A percentile compares a stretch with the other conserved stretches of the same genome.
phyloP scores from a whole-genome alignment of 2,888 invertebrate species.

The Nomada ruficornis region DNA sequence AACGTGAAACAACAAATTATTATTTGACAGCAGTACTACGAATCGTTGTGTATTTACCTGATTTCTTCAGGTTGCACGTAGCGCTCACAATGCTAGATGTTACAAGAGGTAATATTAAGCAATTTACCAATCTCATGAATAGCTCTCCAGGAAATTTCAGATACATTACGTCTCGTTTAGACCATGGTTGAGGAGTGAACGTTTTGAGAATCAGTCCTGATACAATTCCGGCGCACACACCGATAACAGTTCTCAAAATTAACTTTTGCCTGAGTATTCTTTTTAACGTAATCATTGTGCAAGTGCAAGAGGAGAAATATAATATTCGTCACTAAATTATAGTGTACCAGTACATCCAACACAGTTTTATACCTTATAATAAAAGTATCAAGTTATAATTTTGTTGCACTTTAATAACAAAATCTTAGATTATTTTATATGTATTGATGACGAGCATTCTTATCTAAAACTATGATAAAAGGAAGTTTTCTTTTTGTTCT shows the following conservation, averaged over 20 bases:
- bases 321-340: neutral
- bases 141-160: slow-evolving; percentile 97
- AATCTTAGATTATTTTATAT: slow-evolving; percentile 1
- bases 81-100: slow-evolving; percentile 94
- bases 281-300: slow-evolving; percentile 34
- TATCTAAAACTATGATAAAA: slow-evolving; percentile 39
- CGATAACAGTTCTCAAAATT: slow-evolving; percentile 70
- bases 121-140: slow-evolving; percentile 97
- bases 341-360: neutral
- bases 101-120: slow-evolving; percentile 96
- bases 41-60: slow-evolving; percentile 70
- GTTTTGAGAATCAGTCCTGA: slow-evolving; percentile 75
- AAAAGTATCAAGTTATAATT: neutral
- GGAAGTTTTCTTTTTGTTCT: neutral
- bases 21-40: neutral
- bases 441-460: slow-evolving; percentile 37
- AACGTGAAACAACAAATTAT: neutral
- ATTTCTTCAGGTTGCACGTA: slow-evolving; percentile 78
- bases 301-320: neutral
- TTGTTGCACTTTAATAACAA: neutral
- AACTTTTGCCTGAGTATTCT: slow-evolving; percentile 60
- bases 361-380: neutral
- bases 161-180: slow-evolving; percentile 94
- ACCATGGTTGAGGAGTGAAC: slow-evolving; percentile 86
- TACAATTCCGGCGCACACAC: slow-evolving; percentile 73